Conservation (phyloP, 2,113 vertebrate genomes). For the Aviceda subcristata region DNA sequence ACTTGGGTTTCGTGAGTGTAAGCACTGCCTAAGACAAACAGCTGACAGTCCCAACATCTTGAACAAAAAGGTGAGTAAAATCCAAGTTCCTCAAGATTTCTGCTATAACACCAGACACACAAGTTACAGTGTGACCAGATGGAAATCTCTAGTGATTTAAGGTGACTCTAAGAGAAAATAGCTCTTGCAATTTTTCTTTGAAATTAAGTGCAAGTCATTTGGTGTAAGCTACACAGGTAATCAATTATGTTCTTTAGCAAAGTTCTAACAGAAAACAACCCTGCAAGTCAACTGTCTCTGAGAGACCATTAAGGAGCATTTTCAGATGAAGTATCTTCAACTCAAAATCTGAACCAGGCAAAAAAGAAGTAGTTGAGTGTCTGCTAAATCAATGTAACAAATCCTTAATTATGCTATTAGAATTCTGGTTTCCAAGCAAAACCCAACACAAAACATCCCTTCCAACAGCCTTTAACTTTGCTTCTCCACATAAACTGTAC, state of each 20-base stretch:
- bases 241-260: neutral
- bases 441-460: neutral
- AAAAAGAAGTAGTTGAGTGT: neutral
- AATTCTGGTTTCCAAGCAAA: neutral
- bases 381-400: neutral
- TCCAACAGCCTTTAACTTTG: neutral
- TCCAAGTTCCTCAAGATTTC: neutral
- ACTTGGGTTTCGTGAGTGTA: neutral
- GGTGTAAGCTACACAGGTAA: neutral
- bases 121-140: neutral
- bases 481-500: neutral
- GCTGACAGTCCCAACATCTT: neutral
- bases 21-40: neutral
- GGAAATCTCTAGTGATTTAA: neutral
- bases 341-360: neutral
- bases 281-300: neutral
- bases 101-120: neutral
- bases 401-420: neutral
- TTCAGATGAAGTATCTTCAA: neutral
- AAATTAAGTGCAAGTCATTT: neutral
- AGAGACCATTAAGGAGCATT: neutral
- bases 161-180: neutral
- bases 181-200: neutral
- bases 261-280: neutral
- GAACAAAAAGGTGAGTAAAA: neutral